Base-by-base conservation (phyloP, 2,113 vertebrate species). In the Catharus minimus region DNA sequence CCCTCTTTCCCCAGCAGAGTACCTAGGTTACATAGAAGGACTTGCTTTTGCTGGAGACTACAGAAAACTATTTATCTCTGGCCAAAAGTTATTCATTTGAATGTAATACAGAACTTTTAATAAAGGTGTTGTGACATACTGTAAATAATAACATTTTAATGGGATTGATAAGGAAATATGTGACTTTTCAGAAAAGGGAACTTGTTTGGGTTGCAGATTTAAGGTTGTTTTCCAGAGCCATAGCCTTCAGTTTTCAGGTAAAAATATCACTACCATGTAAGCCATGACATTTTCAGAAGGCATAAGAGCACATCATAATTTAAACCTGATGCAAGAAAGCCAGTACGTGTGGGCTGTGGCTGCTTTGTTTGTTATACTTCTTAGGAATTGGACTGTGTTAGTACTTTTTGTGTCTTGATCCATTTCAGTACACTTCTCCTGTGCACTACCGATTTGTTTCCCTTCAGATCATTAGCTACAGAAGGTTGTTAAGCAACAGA, bases 401-500 rank as follows among this genome's bases (percentile, higher is more conserved):
- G 69, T 69, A 69, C 13, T 44, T 91, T 43, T 20, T 68, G 17
- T 56, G 38, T 60, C 41, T 58, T 73, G 38, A 56, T 18, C 50
- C 32, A 52, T 89, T 89, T 88, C 86, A 90, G 38, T 67, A 90
- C 41, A 57, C n/a, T 71, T 76, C 39, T 89, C 32, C 47, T 50
- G 41, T 10, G 38, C 33, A 17, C 22, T 41, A 60, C 28, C 52
- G 57, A 44, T 90, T 77, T 67, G 61, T 74, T 94, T 86, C 68
- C 77, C 44, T 83, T 64, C 49, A 92, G 41, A 74, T 38, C 43
- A 64, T 86, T 72, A 84, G 33, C 50, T 60, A 64, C 57, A 83
- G 22, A 66, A 82, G 27, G 65, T 53, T 90, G 85, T 89, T 62
- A 91, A 76, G 82, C 82, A 92, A 92, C 87, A 24, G 52, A 94